Base-by-base conservation (phyloP, 2,113 vertebrate genomes). In the Ramphastos sulfuratus region DNA sequence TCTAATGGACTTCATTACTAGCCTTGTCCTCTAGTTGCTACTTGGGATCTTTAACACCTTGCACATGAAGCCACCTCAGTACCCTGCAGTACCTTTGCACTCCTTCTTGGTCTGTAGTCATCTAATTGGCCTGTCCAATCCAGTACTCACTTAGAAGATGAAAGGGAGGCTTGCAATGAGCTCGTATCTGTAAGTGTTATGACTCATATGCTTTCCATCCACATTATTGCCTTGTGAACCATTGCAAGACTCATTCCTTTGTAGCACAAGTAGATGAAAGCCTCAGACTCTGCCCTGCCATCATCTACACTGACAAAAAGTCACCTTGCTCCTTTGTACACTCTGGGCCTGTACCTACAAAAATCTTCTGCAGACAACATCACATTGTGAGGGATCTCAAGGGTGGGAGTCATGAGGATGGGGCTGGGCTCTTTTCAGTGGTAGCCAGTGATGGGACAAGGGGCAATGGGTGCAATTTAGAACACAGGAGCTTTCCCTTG, bases 361-460 rank as follows among this genome's bases (percentile, higher is more conserved):
- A 52, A 52, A 13, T n/a, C 23, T 52, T 25, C 50, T 25, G 50
- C 23, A 7, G 50, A 25, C 24, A 35, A 60, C 24, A 12, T 2
- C 4, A 24, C 17, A 21, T 12, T 42, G 10, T 0, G 1, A 19
- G 7, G 0, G 2, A 30, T 18, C 16, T 52, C 23, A 25, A 52
- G 50, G 25, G 23, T 25, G 23, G 23, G 23, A 17, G 48, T 50
- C 23, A 52, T 52, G 50, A 19, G 15, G 50, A 25, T 52, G 50
- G 50, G 23, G 23, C 23, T 52, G 23, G 12, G 24, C 50, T 52
- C 50, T 24, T 52, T 52, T 25, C 50, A 25, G 23, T 25, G 23
- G 23, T 25, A 12, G 12, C 50, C 24, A 52, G 50, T 25, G 50
- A 25, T 25, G 23, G 50, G 23, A 13, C 23, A 52, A 25, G 50